These are phyloP conservation scores for Podabrus alpinus DNA, from an alignment of 2,888 invertebrate species.

Conservation along the genomic window DNA sequence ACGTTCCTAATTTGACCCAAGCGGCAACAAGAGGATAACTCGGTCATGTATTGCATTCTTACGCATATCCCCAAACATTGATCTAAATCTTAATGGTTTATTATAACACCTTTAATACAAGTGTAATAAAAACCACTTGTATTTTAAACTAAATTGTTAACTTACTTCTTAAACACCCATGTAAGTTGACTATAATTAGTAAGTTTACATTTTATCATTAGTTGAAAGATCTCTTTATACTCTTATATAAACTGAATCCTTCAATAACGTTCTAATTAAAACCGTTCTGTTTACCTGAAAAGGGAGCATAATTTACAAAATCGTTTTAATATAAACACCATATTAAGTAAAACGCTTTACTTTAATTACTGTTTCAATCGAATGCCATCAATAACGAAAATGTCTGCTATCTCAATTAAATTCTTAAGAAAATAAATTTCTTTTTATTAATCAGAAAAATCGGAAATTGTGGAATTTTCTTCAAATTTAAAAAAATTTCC, in stretches of 20 bases:
- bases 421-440: neutral
- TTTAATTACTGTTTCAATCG: neutral
- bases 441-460: neutral
- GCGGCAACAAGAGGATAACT: no score
- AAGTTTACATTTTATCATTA: neutral
- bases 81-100: neutral
- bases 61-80: neutral
- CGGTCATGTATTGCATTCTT: no score
- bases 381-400: neutral
- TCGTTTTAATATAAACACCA: neutral
- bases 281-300: neutral
- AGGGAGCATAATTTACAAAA: neutral
- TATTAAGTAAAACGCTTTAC: neutral
- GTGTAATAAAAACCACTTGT: neutral
- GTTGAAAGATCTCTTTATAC: conserved; percentile 1
- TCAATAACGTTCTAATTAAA: conserved; percentile 1
- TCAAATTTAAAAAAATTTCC: no score
- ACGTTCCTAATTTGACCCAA: no score
- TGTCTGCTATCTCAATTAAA: neutral
- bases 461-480: neutral
- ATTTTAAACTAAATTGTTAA: neutral
- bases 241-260: conserved; percentile 1
- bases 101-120: neutral
- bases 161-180: neutral
- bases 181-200: neutral